Percentiles rank a stretch among this genome's conserved stretches.
These are phyloP conservation scores for Mesoclemmys tuberculata DNA, from an alignment of 2,113 vertebrate species.

Conservation along the genomic window DNA sequence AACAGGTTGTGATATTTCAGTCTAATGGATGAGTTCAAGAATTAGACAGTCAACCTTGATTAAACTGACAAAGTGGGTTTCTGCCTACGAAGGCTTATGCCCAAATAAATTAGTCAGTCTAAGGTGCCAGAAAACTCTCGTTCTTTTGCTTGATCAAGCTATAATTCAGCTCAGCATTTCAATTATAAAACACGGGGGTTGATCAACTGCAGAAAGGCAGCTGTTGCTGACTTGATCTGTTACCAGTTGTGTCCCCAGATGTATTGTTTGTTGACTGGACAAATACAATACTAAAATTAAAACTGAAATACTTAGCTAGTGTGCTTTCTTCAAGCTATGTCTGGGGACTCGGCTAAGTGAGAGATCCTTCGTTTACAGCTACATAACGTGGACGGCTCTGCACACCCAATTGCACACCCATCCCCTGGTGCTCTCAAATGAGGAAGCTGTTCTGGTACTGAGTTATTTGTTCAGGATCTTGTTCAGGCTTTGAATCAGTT, in stretches of 20 bases:
- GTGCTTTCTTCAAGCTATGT: not conserved
- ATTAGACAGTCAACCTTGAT: not conserved
- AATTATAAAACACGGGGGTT: not conserved
- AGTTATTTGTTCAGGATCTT: not conserved
- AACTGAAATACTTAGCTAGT: not conserved
- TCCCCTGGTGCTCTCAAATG: not conserved
- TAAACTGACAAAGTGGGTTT: no score
- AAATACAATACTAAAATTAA: not conserved
- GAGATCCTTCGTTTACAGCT: not conserved
- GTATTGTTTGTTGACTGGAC: not conserved
- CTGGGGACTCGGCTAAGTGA: not conserved
- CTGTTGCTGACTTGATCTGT: not conserved
- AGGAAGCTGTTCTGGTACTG: not conserved
- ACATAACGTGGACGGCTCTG: not conserved
- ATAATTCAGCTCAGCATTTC: not conserved
- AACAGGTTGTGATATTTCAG: not conserved
- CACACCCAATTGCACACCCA: not conserved
- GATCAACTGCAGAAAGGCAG: not conserved
- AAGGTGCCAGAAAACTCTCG: no score
- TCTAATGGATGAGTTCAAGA: constrained; percentile 21
- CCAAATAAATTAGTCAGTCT: no score
- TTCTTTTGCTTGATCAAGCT: no score
- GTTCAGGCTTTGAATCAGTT: not conserved
- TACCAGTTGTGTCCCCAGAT: not conserved
- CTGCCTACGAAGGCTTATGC: no score